These are phyloP conservation scores for Gymnodraco acuticeps DNA, from an alignment of 2,797 vertebrate genomes.

Conservation along the genomic window DNA sequence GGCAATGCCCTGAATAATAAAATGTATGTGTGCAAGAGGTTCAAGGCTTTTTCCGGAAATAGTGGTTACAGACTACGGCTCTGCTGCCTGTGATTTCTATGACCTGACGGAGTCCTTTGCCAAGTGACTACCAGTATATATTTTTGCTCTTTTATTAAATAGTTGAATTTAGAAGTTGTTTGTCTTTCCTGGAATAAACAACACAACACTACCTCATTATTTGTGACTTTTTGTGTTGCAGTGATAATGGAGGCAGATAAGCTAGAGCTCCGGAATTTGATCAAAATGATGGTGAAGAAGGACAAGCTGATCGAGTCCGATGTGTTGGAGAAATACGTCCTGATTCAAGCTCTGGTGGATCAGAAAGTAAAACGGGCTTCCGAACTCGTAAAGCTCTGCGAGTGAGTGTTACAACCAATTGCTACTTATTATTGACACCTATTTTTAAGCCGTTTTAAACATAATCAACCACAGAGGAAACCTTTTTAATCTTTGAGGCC, in stretches of 20 bases:
- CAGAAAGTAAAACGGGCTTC: constrained; percentile 47
- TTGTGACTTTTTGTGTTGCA: constrained; percentile 21
- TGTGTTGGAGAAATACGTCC: constrained; percentile 36
- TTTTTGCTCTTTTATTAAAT: too few species aligned
- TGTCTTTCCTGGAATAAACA: too few species aligned
- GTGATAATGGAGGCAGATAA: constrained; percentile 67
- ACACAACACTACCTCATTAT: too few species aligned
- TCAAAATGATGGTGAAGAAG: constrained; percentile 55
- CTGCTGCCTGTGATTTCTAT: too few species aligned
- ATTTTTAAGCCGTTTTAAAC: neutral
- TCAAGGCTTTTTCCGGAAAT: too few species aligned
- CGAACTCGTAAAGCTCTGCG: constrained; percentile 50
- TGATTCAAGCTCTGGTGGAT: constrained; percentile 65
- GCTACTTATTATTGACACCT: neutral
- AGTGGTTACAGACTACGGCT: too few species aligned
- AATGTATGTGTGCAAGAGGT: too few species aligned
- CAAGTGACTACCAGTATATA: too few species aligned
- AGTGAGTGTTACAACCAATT: constrained; percentile 63
- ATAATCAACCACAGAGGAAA: neutral
- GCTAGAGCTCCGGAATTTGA: constrained; percentile 58
- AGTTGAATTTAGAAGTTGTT: too few species aligned
- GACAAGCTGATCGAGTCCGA: constrained; percentile 18
- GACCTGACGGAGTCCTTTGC: too few species aligned
- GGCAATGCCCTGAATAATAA: too few species aligned
- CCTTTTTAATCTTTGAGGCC: neutral